Base-by-base conservation (phyloP, 1,140 invertebrate species). In the Heliconius hewitsoni region DNA sequence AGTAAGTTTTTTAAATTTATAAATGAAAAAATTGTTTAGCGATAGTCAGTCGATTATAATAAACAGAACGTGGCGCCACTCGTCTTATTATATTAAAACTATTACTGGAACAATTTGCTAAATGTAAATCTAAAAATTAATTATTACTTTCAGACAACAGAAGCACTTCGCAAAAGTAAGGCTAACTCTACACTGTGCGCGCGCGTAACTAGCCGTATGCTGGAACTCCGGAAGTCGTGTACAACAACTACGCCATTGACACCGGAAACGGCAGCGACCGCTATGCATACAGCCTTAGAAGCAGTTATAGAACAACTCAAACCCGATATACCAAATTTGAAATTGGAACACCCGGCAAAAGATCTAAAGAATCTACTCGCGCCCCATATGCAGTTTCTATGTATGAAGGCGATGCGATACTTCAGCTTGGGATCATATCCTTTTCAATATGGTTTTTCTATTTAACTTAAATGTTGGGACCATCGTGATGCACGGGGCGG, bases 391-490 rank as follows among this genome's bases (percentile, higher is more conserved):
- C 91, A 93, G 8, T 93, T 93, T 74, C 86, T 94, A 1, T 84
- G 87, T 27, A 88, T 90, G 8, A 94, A 93, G 76, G 93, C 92
- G 5, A 86, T 84, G 82, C 83, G 93, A 82, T 93, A 88, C 84
- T 94, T 94, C 85, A 89, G 86, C 74, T 42, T 92, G 77, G 90
- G 84, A 91, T 93, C 91, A 93, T 94, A 94, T 94, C 93, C 93
- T 94, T 94, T 94, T 66, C 13, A 27, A 66, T 66, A 16, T 66
- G 9, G 19, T 57, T n/a, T 55, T 18, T 9, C 9, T 57, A 2
- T 23, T 23, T 23, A 23, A 9, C 18, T 8, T n/a, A 55, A 6
- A n/a, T 13, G 8, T 13, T 18, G 6, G 55, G 19, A 57, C 55
- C 8, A 19, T 57, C 55, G 8, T 57, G 55, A 19, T n/a, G 55